A percentile compares a stretch with the other conserved stretches of the same genome.
Conservation (phyloP, 1,140 invertebrate species). For the Danaus plexippus region DNA sequence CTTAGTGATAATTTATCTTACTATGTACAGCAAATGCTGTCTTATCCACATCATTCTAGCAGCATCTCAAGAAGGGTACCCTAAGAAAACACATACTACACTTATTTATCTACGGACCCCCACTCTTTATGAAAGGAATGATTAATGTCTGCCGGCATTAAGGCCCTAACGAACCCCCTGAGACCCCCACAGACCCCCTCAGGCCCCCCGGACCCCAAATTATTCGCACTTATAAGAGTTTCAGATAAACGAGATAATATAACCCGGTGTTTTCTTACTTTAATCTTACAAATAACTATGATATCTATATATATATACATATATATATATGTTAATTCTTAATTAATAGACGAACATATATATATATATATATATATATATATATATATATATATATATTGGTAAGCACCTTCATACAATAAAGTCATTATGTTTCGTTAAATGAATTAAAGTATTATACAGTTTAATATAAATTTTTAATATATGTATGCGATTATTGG, state of each 20-base stretch:
- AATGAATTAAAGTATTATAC: too few species aligned
- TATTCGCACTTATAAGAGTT: conserved; percentile 70
- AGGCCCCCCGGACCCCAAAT: conserved; percentile 45
- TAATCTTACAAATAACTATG: neutral
- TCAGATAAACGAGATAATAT: conserved; percentile 46
- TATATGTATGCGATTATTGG: too few species aligned
- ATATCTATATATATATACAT: too few species aligned
- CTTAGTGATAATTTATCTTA: too few species aligned
- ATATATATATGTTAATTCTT: neutral
- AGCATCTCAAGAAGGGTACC: conserved; percentile 62
- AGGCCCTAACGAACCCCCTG: conserved; percentile 58
- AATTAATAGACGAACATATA: neutral
- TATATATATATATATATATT: conserved; percentile 3
- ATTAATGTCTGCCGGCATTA: conserved; percentile 70
- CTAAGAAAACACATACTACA: conserved; percentile 71
- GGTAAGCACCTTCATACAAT: too few species aligned
- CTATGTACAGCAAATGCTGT: neutral
- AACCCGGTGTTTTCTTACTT: conserved; percentile 10
- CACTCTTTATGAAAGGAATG: conserved; percentile 71
- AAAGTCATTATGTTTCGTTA: too few species aligned
- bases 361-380: conserved; percentile 1
- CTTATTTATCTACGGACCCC: conserved; percentile 69
- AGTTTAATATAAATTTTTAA: too few species aligned
- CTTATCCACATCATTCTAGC: conserved; percentile 37
- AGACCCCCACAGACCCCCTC: conserved; percentile 54